Conservation (phyloP, 2,113 vertebrate genomes). For the Proterorhinus semilunaris region DNA sequence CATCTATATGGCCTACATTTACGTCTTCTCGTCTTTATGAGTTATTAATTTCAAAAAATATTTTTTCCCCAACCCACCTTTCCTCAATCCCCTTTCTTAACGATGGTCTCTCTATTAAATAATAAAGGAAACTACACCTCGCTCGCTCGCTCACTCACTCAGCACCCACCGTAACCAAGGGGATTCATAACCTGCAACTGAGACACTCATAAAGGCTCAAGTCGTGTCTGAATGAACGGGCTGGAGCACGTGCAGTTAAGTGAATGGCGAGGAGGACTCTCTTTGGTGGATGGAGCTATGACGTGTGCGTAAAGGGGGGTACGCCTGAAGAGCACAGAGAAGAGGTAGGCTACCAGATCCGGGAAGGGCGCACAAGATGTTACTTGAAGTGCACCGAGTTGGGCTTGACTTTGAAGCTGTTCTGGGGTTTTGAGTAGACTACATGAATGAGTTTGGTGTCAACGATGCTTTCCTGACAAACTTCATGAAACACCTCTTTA, state of each 20-base stretch:
- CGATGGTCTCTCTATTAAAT: not conserved
- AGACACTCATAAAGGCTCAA: not conserved
- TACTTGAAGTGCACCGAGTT: not conserved
- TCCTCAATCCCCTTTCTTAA: not conserved
- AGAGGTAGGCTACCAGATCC: not conserved
- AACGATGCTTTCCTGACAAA: constrained; percentile 25
- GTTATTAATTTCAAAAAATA: too few species aligned
- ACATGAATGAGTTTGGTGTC: not conserved
- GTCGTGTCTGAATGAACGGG: not conserved
- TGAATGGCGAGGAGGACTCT: not conserved
- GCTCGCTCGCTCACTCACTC: not conserved
- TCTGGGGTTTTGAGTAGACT: not conserved
- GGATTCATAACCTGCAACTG: not conserved
- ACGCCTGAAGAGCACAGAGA: not conserved
- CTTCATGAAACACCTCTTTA: constrained; percentile 70
- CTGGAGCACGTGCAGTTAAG: not conserved
- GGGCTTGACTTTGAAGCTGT: not conserved
- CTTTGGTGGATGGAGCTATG: not conserved
- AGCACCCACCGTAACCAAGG: not conserved
- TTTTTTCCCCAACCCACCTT: not conserved
- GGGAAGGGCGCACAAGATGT: not conserved
- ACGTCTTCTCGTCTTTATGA: too few species aligned
- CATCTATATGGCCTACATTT: too few species aligned
- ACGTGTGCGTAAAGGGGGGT: constrained; percentile 7
- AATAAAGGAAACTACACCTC: not conserved